A percentile compares a stretch with the other conserved stretches of the same genome.
Conservation (phyloP, 1,140 invertebrate genomes). For the Saccostrea echinata region DNA sequence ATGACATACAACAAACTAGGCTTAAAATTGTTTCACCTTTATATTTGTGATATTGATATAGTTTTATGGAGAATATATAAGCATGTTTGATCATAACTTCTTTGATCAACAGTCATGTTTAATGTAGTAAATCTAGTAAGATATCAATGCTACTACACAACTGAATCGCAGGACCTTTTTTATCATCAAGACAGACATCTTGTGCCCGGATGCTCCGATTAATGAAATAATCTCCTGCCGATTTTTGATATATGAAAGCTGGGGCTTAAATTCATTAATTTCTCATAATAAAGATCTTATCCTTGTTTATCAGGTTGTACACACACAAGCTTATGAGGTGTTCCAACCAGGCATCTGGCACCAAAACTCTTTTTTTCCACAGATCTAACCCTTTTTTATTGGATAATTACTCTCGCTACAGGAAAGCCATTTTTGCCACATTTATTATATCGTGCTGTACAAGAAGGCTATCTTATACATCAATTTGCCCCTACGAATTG, state of each 20-base stretch:
- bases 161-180: neutral
- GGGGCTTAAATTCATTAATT: slow-evolving; percentile 5
- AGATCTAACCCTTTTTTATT: slow-evolving; percentile 33
- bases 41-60: neutral
- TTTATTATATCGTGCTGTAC: slow-evolving; percentile 8
- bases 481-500: slow-evolving; percentile 21
- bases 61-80: neutral
- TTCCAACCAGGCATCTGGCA: slow-evolving; percentile 21
- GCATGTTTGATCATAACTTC: neutral
- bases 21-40: neutral
- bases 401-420: slow-evolving; percentile 34
- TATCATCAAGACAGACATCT: slow-evolving; percentile 4
- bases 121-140: neutral
- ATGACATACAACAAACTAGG: too few relatives aligned
- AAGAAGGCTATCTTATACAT: slow-evolving; percentile 26
- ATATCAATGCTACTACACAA: neutral
- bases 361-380: neutral
- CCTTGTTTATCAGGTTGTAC: slow-evolving; percentile 25
- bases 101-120: neutral
- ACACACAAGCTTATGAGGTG: slow-evolving; percentile 21
- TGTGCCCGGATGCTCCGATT: neutral
- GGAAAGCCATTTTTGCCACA: neutral
- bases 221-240: slow-evolving; percentile 21
- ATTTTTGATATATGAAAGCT: neutral
- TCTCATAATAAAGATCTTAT: slow-evolving; percentile 33